Percentiles rank a stretch among this genome's conserved stretches.
Conservation (phyloP, 1,140 invertebrate species). For the Cotesia vestalis region DNA sequence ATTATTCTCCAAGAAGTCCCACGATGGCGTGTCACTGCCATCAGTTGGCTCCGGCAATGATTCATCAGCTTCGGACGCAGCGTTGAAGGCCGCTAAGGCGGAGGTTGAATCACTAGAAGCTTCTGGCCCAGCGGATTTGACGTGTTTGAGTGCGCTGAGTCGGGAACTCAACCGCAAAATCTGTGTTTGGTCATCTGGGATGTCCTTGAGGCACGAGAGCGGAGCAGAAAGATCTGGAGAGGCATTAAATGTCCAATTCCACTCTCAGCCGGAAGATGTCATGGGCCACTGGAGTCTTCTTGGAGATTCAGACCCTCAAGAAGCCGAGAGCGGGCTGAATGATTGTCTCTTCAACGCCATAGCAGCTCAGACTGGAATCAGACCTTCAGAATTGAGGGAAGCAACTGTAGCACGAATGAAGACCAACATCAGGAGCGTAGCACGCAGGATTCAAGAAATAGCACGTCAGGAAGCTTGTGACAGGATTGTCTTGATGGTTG, state of each 20-base stretch:
- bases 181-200: constrained; percentile 6
- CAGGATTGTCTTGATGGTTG: constrained; percentile 35
- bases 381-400: constrained; percentile 24
- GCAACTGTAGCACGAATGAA: constrained; percentile 21
- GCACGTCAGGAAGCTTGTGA: constrained; percentile 23
- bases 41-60: background rate
- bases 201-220: background rate
- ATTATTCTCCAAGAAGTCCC: no score
- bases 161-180: background rate
- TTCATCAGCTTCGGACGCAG: background rate
- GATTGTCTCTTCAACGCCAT: constrained; percentile 47
- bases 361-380: constrained; percentile 33
- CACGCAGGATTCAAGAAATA: constrained; percentile 29
- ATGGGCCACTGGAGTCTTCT: constrained; percentile 47
- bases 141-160: background rate
- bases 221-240: background rate
- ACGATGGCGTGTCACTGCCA: background rate
- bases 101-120: background rate
- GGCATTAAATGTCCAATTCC: background rate
- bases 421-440: constrained; percentile 28
- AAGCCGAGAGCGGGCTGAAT: constrained; percentile 32
- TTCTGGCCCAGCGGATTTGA: constrained; percentile 3
- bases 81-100: background rate
- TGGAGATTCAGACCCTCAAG: constrained; percentile 34
- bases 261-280: background rate